Evolutionary conservation across 2,888 invertebrate species (phyloP), one percentile per base, ranked within the genome.

Genomic region (Hirtodrosophila confusa): DNA sequence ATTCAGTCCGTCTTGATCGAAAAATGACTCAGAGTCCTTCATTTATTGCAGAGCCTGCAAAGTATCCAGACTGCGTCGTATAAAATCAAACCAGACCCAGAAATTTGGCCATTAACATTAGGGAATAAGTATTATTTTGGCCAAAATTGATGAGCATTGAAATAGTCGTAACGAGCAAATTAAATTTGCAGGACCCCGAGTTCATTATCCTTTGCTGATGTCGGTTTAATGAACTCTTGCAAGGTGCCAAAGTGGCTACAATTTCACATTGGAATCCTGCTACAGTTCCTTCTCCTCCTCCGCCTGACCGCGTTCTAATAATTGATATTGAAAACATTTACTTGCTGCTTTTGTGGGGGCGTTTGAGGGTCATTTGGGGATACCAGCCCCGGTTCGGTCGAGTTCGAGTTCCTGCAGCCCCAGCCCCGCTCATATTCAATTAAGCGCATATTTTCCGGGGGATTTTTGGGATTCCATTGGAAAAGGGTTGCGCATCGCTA

Each of bases 301-400:
- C 17, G 17, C 35, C 54, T n/a, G 48, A 8, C 27, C 31, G 31
- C 33, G 29, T 48, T 44, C 63, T 78, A 76, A 86, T 83, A 76
- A 83, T 83, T 86, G 78, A 86, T 86, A 83, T 78, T 83, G 80
- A 80, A 85, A 80, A 77, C 68, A 82, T 79, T 69, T 49, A 50
- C 66, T 50, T 55, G 64, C 56, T 40, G 43, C 31, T 39, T 39
- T 56, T 24, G 39, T n/a, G 27, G 54, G 74, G 60, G 43, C 50
- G n/a, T 61, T 69, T 61, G 69, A 47, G 69, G 73, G 75, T 74
- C 66, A 61, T 68, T 63, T 49, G 69, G 69, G 63, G n/a, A 54
- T 43, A 36, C 12, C 9, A 31, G 7, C n/a, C 11, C 35, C 29
- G 41, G 24, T 49, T 47, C 23, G 36, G 39, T 43, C 64, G 17